A percentile compares a stretch with the other conserved stretches of the same genome.
These are phyloP conservation scores for Heterohyrax brucei DNA, from an alignment of 2,797 vertebrate species.

Conservation along the genomic window DNA sequence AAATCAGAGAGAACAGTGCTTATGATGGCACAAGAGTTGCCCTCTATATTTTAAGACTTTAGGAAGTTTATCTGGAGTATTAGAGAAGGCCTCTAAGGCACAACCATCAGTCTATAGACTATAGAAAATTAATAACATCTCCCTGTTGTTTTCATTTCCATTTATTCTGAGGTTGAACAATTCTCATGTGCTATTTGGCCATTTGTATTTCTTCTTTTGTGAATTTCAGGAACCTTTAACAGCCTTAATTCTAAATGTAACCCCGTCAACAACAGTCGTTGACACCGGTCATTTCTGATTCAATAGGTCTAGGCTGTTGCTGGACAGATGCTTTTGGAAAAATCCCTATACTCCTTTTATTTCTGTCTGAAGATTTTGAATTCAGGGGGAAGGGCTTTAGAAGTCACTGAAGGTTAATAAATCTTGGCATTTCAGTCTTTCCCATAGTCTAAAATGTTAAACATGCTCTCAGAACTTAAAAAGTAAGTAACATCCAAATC, in stretches of 20 bases:
- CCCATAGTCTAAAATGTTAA: neutral
- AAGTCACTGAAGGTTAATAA: constrained; percentile 7
- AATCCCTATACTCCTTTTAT: neutral
- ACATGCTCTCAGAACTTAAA: constrained; percentile 42
- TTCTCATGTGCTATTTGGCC: neutral
- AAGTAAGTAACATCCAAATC: constrained; percentile 23
- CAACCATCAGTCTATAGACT: neutral
- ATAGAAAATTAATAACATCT: neutral
- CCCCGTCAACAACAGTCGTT: neutral
- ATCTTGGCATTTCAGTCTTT: constrained; percentile 11
- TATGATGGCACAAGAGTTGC: neutral
- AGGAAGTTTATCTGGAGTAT: neutral
- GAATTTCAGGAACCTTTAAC: constrained; percentile 22
- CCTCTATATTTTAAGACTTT: neutral
- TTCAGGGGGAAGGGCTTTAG: neutral
- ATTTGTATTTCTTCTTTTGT: neutral
- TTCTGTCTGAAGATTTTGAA: constrained; percentile 38
- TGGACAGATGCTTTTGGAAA: neutral
- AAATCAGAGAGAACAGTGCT: constrained; percentile 8
- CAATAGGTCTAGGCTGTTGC: neutral
- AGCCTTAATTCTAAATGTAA: constrained; percentile 13
- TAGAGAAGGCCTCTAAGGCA: neutral
- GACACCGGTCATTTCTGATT: neutral
- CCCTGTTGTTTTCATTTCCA: constrained; percentile 23
- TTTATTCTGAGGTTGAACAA: constrained; percentile 26